A percentile compares a stretch with the other conserved stretches of the same genome.
Conservation (phyloP, 1,140 invertebrate genomes). For the Seison nebaliae region DNA sequence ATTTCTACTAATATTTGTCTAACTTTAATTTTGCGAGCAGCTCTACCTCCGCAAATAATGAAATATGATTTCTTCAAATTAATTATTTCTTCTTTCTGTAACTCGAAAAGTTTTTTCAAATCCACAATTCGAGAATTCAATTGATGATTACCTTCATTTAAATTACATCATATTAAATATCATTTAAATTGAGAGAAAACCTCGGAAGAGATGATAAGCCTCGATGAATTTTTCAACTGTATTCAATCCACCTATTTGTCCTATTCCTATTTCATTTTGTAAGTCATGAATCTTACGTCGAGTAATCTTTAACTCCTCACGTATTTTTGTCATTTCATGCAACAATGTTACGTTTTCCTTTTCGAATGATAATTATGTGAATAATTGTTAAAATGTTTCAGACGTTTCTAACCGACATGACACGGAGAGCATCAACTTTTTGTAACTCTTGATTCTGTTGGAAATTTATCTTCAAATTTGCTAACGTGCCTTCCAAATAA, state of each 20-base stretch:
- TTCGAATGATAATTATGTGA: conserved; percentile 16
- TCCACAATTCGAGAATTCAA: no score
- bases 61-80: no score
- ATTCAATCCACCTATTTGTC: neutral
- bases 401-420: conserved; percentile 28
- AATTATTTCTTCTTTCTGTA: no score
- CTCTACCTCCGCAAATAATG: no score
- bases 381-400: neutral
- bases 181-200: no score
- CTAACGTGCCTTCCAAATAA: conserved; percentile 43
- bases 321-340: conserved; percentile 42
- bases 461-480: conserved; percentile 35
- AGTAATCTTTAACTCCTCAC: conserved; percentile 38
- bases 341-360: conserved; percentile 47
- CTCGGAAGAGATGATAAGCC: no score
- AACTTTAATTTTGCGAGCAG: no score
- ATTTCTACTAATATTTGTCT: no score
- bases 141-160: no score
- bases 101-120: no score
- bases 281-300: conserved; percentile 38
- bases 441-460: conserved; percentile 26
- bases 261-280: conserved; percentile 38
- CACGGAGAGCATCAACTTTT: conserved; percentile 27
- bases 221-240: neutral
- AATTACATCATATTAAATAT: no score